phyloP scores from a whole-genome alignment of 1,140 invertebrate genomes.

The Bombus pyrosoma region DNA sequence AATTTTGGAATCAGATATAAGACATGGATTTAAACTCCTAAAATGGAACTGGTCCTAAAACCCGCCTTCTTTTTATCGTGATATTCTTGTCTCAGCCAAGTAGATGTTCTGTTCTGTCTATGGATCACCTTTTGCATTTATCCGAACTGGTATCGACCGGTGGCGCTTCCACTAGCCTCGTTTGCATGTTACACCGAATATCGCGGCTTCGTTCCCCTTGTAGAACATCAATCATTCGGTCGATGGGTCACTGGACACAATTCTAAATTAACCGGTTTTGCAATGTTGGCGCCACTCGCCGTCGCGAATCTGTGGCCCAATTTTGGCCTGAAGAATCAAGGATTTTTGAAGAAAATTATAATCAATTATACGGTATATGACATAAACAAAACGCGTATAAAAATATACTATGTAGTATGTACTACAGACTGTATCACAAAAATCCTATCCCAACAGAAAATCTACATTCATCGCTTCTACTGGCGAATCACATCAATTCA shows the following conservation, averaged over 20 bases:
- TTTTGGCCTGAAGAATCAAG: conserved; percentile 4
- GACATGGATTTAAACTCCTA: neutral
- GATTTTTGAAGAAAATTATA: too few relatives aligned
- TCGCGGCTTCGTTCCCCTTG: too few relatives aligned
- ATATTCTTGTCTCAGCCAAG: neutral
- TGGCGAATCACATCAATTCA: neutral
- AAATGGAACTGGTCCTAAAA: neutral
- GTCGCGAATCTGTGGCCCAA: conserved; percentile 31
- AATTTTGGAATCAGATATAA: neutral
- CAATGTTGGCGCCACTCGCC: conserved; percentile 57
- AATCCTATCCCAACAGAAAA: too few relatives aligned
- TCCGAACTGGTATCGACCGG: neutral
- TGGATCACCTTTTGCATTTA: neutral
- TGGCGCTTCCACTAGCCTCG: neutral
- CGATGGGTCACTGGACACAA: conserved; percentile 11
- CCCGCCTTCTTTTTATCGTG: too few relatives aligned
- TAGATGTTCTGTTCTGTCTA: neutral
- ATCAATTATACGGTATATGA: too few relatives aligned
- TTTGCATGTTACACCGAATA: conserved; percentile 14
- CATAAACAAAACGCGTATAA: too few relatives aligned
- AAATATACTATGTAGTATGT: too few relatives aligned
- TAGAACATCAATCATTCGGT: neutral
- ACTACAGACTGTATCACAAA: too few relatives aligned
- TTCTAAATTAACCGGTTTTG: conserved; percentile 59
- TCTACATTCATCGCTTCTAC: too few relatives aligned